Evolutionary conservation across 2,888 invertebrate species (phyloP).

Genomic region (Ochropleura leucogaster): DNA sequence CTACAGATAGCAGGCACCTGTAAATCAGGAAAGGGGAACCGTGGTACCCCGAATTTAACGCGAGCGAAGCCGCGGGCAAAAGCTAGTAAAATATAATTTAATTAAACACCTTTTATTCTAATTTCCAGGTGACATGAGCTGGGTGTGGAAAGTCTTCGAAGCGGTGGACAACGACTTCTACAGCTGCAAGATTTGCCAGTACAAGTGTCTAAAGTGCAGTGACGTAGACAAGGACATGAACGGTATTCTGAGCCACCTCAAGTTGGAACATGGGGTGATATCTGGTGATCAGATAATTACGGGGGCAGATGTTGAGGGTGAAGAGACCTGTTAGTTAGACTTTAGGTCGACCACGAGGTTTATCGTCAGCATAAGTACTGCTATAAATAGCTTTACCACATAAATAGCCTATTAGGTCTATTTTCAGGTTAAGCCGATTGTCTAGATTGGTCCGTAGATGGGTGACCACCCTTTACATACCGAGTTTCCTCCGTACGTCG

Average conservation of each 20-base stretch:
- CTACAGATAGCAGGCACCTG: too few relatives aligned
- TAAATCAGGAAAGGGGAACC: too few relatives aligned
- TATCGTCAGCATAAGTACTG: conserved; percentile 2
- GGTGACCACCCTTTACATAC: too few relatives aligned
- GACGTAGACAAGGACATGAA: conserved; percentile 74
- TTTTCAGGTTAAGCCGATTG: too few relatives aligned
- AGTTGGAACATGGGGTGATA: conserved; percentile 82
- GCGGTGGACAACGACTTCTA: conserved; percentile 75
- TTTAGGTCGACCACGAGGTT: background rate
- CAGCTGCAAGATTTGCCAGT: conserved; percentile 86
- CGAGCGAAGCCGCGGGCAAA: too few relatives aligned
- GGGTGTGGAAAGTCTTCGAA: conserved; percentile 88
- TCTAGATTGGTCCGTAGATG: too few relatives aligned
- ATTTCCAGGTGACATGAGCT: conserved; percentile 77
- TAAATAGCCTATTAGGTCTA: background rate
- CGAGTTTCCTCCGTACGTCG: too few relatives aligned
- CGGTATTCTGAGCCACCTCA: conserved; percentile 80
- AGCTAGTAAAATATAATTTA: too few relatives aligned
- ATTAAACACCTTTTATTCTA: background rate
- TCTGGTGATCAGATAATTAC: conserved; percentile 87
- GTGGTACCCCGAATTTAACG: too few relatives aligned
- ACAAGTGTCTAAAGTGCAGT: conserved; percentile 74
- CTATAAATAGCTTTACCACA: background rate
- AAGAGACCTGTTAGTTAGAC: conserved; percentile 55
- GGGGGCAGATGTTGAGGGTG: conserved; percentile 74